Base-by-base conservation (phyloP, 2,113 vertebrate species). In the Oxygymnocypris stewartii region DNA sequence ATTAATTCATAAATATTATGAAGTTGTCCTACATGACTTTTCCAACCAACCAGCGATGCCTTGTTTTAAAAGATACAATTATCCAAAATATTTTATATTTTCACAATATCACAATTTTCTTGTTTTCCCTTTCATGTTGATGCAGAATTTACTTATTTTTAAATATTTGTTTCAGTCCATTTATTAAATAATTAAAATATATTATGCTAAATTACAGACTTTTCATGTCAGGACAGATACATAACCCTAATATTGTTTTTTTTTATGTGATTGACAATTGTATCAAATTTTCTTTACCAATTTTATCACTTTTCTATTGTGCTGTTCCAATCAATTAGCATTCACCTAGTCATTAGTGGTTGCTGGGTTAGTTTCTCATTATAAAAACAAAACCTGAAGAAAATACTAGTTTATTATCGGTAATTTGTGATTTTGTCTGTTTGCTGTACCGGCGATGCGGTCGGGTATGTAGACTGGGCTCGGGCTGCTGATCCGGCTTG, bases 381-480 rank as follows among this genome's bases (percentile, higher is more conserved):
- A 9, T 11, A 10, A 71, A 40, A 10, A 10, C 16, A 37, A 10
- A 40, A 65, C 63, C 25, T 65, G 16, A 71, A 71, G 31, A 71
- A 71, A 18, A 4, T 3, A 10, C 31, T 20, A 35, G 67, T 71
- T 71, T 71, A 69, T 16, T 11, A 20, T 23, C 9, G 2, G 10
- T 10, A 73, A 40, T 23, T 23, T 2, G 18, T 23, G 69, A 73
- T 18, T 20, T 14, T 74, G 82, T 69, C 67, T n/a, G 65, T 40
- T 37, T 20, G 49, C n/a, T 31, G 79, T 88, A 92, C 94, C 94
- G 92, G 93, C 92, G 11, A 94, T 89, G 78, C 94, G 94, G 90
- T 96, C 95, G 0, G 94, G 94, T 51, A 95, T 95, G 91, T 95
- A 95, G 59, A 94, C 89, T 0, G 94, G 94, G 25, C 95, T 95